These are phyloP conservation scores for Ips typographus DNA, from an alignment of 1,140 invertebrate species.

Conservation along the genomic window DNA sequence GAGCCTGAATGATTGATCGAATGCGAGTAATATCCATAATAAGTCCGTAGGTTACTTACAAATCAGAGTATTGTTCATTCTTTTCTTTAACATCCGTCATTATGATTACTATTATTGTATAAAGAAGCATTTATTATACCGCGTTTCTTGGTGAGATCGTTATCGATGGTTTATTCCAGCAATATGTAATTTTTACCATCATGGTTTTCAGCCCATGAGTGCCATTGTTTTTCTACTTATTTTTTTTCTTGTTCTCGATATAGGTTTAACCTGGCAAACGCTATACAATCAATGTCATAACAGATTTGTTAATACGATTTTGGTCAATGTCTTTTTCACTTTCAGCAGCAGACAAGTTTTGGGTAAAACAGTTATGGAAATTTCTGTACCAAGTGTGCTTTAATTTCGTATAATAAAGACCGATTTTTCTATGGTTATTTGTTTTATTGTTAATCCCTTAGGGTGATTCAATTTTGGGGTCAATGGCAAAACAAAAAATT, in stretches of 20 bases:
- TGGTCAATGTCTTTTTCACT: constrained; percentile 36
- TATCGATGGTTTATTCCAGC: constrained; percentile 5
- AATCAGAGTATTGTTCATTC: constrained; percentile 40
- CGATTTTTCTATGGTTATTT: constrained; percentile 46
- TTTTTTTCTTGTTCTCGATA: constrained; percentile 24
- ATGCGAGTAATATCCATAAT: constrained; percentile 33
- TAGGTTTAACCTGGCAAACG: constrained; percentile 14
- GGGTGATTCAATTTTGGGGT: too few species aligned
- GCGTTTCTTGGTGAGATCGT: constrained; percentile 17
- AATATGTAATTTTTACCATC: constrained; percentile 35
- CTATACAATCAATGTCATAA: background rate
- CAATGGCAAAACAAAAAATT: too few species aligned
- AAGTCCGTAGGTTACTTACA: constrained; percentile 38
- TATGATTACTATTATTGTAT: constrained; percentile 37
- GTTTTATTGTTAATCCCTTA: too few species aligned
- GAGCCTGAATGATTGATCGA: constrained; percentile 35
- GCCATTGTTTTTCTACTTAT: constrained; percentile 45
- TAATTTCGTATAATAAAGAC: constrained; percentile 53
- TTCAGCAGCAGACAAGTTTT: constrained; percentile 37
- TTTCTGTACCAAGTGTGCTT: constrained; percentile 54
- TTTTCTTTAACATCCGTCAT: constrained; percentile 39
- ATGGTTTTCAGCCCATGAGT: constrained; percentile 39
- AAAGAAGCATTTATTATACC: constrained; percentile 44
- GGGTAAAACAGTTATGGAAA: constrained; percentile 44
- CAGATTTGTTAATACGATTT: constrained; percentile 35